Conservation (phyloP, 2,888 invertebrate genomes). For the Drosophila falleni region DNA sequence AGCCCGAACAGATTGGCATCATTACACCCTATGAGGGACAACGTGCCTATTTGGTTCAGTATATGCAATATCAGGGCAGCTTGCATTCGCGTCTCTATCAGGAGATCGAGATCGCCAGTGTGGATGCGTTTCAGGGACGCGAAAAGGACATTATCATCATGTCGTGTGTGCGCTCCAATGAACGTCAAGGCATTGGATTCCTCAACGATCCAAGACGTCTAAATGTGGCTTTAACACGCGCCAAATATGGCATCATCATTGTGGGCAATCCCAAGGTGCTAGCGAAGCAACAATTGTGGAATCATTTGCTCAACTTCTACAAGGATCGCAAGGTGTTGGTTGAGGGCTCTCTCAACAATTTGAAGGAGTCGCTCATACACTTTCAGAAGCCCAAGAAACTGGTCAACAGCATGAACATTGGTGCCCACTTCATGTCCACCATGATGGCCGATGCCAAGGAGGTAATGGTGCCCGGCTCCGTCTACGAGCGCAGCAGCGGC, state of each 20-base stretch:
- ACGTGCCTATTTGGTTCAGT: conserved; percentile 97
- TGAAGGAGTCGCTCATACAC: conserved; percentile 98
- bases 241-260: conserved; percentile 98
- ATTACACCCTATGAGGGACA: conserved; percentile 99
- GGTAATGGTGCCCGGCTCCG: conserved; percentile 96
- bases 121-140: conserved; percentile 99
- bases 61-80: conserved; percentile 99
- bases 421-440: conserved; percentile 98
- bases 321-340: conserved; percentile 97
- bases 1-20: conserved; percentile 99
- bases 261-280: conserved; percentile 99
- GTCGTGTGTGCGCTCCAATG: conserved; percentile 99
- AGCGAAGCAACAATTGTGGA: conserved; percentile 99
- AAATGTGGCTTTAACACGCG: conserved; percentile 98
- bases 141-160: conserved; percentile 99
- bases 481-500: conserved; percentile 92
- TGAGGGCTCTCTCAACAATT: conserved; percentile 98
- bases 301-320: conserved; percentile 98
- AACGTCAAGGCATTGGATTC: conserved; percentile 99
- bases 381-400: conserved; percentile 99
- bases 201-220: conserved; percentile 98
- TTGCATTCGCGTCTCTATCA: conserved; percentile 98
- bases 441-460: conserved; percentile 99
- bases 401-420: conserved; percentile 97
- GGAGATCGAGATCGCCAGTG: conserved; percentile 99